Evolutionary conservation across 2,888 invertebrate species (phyloP).

Genomic region (Rhingia rostrata): DNA sequence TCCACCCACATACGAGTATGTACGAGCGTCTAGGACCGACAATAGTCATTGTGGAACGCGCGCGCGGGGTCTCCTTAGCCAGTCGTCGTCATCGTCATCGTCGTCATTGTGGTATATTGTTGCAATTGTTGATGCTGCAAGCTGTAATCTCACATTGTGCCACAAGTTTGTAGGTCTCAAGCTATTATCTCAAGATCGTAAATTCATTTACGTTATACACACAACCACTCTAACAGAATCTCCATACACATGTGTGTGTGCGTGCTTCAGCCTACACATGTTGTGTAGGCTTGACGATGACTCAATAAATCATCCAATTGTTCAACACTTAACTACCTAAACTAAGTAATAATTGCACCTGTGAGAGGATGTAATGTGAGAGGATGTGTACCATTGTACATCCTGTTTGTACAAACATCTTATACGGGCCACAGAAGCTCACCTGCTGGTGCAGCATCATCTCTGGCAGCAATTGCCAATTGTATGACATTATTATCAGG

Average conservation of each 20-base stretch:
- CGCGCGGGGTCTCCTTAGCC: conserved; percentile 49
- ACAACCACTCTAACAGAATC: conserved; percentile 29
- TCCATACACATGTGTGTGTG: not conserved
- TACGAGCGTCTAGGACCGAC: not conserved
- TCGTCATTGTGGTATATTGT: conserved; percentile 32
- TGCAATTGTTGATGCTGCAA: conserved; percentile 39
- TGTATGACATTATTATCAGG: conserved; percentile 72
- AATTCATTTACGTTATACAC: conserved; percentile 68
- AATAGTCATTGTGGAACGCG: conserved; percentile 19
- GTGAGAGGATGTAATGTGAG: conserved; percentile 51
- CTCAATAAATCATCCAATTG: conserved; percentile 75
- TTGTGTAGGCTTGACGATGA: conserved; percentile 66
- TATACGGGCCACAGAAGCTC: not conserved
- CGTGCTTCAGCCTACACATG: not conserved
- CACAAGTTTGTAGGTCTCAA: conserved; percentile 50
- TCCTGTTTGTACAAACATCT: conserved; percentile 44
- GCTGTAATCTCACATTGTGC: conserved; percentile 54
- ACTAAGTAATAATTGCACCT: conserved; percentile 75
- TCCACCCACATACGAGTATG: conserved; percentile 64
- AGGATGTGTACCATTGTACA: conserved; percentile 37
- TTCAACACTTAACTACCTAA: conserved; percentile 75
- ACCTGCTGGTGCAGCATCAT: not conserved
- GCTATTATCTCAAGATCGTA: conserved; percentile 72
- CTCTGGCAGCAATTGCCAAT: conserved; percentile 65
- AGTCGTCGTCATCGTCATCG: conserved; percentile 22